These are phyloP conservation scores for Venturia canescens DNA, from an alignment of 1,140 invertebrate genomes.

Conservation along the genomic window DNA sequence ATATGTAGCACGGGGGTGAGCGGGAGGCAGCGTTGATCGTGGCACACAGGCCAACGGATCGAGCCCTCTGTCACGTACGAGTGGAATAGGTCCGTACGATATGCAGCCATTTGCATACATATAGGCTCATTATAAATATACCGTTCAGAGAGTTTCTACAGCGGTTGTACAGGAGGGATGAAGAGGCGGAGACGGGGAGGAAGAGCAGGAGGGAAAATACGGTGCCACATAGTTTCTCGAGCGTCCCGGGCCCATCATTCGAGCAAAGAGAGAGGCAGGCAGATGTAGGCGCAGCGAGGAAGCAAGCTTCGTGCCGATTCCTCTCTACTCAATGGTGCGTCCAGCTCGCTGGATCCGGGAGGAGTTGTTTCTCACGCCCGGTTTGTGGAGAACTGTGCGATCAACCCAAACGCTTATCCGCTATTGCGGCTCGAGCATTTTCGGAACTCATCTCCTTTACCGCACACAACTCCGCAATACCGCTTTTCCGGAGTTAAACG, in stretches of 20 bases:
- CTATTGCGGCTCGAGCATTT: conserved; percentile 66
- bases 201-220: neutral
- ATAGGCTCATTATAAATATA: conserved; percentile 78
- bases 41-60: conserved; percentile 44
- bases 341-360: conserved; percentile 19
- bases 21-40: conserved; percentile 11
- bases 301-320: conserved; percentile 13
- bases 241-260: conserved; percentile 69
- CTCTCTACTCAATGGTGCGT: neutral
- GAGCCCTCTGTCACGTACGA: conserved; percentile 69
- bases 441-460: conserved; percentile 16
- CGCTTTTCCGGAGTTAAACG: neutral
- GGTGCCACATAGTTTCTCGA: conserved; percentile 62
- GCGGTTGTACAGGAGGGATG: neutral
- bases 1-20: neutral
- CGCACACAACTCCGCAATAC: too few relatives aligned
- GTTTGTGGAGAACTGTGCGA: conserved; percentile 63
- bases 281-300: conserved; percentile 15
- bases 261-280: conserved; percentile 52
- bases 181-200: neutral
- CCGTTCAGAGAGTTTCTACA: conserved; percentile 60
- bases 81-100: conserved; percentile 73
- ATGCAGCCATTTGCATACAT: conserved; percentile 77
- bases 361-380: conserved; percentile 23
- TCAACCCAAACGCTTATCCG: conserved; percentile 72